A percentile compares a stretch with the other conserved stretches of the same genome.
phyloP scores from a whole-genome alignment of 2,113 vertebrate species.

The Eurystomus gularis region DNA sequence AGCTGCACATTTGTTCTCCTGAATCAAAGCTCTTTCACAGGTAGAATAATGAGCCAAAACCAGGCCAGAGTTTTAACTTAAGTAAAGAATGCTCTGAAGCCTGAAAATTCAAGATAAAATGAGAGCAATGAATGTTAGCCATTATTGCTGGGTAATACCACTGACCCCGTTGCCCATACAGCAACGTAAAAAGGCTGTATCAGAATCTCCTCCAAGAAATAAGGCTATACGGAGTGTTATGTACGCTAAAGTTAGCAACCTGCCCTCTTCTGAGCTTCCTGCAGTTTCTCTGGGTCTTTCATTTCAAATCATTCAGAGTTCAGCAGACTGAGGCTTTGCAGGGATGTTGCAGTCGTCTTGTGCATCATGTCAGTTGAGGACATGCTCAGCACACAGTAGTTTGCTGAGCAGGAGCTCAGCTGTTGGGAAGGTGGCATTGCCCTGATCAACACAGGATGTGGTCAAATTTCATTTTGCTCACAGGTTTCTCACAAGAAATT shows the following conservation, averaged over 20 bases:
- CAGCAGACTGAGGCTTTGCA: neutral
- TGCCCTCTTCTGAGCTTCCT: neutral
- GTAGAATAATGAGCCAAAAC: neutral
- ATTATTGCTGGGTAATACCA: neutral
- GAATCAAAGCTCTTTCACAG: neutral
- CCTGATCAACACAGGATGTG: neutral
- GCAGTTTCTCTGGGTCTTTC: neutral
- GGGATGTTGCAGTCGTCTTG: neutral
- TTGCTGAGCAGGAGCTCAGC: neutral
- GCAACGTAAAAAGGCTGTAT: neutral
- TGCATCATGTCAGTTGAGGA: neutral
- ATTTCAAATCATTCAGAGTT: neutral
- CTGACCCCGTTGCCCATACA: neutral
- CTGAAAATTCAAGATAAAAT: neutral
- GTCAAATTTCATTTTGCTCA: neutral
- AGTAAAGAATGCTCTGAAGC: neutral
- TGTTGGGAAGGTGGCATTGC: neutral
- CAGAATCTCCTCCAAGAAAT: neutral
- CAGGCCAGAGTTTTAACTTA: neutral
- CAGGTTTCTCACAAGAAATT: neutral
- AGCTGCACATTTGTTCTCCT: neutral
- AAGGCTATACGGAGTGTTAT: neutral
- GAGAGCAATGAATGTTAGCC: neutral
- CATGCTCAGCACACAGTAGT: neutral
- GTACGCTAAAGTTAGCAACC: accelerated